Base-by-base conservation (phyloP, 2,797 vertebrate genomes). In the Distichodus sexfasciatus region DNA sequence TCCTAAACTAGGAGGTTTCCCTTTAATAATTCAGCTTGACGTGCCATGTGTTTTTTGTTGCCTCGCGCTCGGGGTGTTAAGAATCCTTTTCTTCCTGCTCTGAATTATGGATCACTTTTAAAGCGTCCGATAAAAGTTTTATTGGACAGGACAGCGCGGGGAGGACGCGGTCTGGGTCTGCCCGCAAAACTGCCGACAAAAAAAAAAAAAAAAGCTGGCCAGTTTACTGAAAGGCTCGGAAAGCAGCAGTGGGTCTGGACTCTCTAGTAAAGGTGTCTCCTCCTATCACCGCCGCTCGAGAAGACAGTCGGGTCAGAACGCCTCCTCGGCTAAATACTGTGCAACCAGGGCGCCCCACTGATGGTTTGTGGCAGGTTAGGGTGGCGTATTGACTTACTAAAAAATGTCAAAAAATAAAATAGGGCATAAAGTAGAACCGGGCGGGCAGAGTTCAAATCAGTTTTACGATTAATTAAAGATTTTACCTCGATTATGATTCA, bases 101-200 rank as follows among this genome's bases (percentile, higher is more conserved):
- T 90, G 79, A 90, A 91, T 91, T 86, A 89, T 89, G 84, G 77
- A 91, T 90, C 76, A 79, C 79, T 79, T 90, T 88, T 89, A 90
- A 90, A 89, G 90, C 82, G 84, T n/a, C 83, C 81, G 85, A 89
- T 90, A 87, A 91, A 89, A 89, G 78, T 91, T 91, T 91, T 87
- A 91, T 88, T 84, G 85, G 82, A 80, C 79, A 76, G 83, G 81
- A 76, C 74, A 83, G 85, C 81, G 77, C 76, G 80, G 85, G 65
- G 79, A 79, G 80, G 78, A 82, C 57, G 85, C 50, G 79, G 87
- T 85, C 80, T 79, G 77, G 60, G 75, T 89, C 82, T 29, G 81
- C 87, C 85, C 80, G 14, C 14, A 80, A n/a, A 66, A 76, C 73
- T 41, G 74, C 88, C 84, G 85, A 90, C 88, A 90, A 89, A 90